Base-by-base conservation (phyloP, 2,797 vertebrate genomes). In the Anguilla pacifica region DNA sequence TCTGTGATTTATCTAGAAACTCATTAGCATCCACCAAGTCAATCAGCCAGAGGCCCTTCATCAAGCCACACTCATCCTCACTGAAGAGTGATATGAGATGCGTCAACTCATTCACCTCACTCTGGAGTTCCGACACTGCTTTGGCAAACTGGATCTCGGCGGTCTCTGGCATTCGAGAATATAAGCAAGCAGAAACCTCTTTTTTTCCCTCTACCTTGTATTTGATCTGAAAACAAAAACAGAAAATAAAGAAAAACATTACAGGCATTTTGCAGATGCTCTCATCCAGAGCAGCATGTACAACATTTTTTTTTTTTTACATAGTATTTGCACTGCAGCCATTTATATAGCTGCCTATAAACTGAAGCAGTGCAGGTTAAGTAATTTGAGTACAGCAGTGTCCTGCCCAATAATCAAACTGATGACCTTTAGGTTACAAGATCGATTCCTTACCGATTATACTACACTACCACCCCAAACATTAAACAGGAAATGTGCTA, bases 91-190 rank as follows among this genome's bases (percentile, higher is more conserved):
- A 25, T 67, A 2, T 72, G 55, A 85, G 49, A 84, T 13, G 57
- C 22, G 13, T 72, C 10, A 64, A 83, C 61, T 70, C 25, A 10
- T 17, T 35, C 91, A 98, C 98, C 97, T 98, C 93, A 82, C 98
- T 99, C 92, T 94, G 95, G 0, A 94, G 93, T 77, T 95, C 93
- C 82, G 87, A 93, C 86, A 86, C 87, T 0, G 93, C 88, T 90
- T 92, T 95, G n/a, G 94, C 94, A 0, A 93, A 87, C 90, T 90
- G 92, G 15, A 88, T 94, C 85, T 95, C 91, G 1, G 91, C 70
- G 0, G 95, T 96, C 67, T 95, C 87, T 0, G 95, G 90, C 49
- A 96, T 92, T 13, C 86, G 91, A 0, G 93, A 90, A 89, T 94
- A 96, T 19, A 96, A 90, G 88, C 84, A 92, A 85, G 28, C 46